A percentile compares a stretch with the other conserved stretches of the same genome.
Conservation (phyloP, 2,888 invertebrate genomes). For the Drosophila testacea region DNA sequence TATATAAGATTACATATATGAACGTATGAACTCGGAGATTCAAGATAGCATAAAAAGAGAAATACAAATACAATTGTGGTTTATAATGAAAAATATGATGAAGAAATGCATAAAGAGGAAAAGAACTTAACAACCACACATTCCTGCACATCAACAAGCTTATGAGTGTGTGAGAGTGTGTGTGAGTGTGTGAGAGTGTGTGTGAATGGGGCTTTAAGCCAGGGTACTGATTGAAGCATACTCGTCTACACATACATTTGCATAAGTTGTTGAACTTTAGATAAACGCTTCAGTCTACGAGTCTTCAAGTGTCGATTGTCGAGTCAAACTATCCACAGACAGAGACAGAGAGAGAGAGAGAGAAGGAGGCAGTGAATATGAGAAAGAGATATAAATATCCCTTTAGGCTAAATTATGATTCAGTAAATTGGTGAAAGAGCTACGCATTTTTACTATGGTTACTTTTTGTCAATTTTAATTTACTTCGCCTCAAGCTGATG, state of each 20-base stretch:
- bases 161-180: constrained; percentile 15
- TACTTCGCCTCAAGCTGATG: constrained; percentile 54
- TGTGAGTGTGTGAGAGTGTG: constrained; percentile 27
- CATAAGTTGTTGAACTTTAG: constrained; percentile 78
- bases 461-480: constrained; percentile 72
- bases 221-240: constrained; percentile 68
- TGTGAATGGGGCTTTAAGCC: constrained; percentile 41
- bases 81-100: constrained; percentile 37
- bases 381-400: constrained; percentile 3
- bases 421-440: constrained; percentile 46
- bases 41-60: constrained; percentile 42
- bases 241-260: constrained; percentile 61
- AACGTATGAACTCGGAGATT: constrained; percentile 27
- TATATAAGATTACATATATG: constrained; percentile 40
- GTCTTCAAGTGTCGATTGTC: constrained; percentile 46
- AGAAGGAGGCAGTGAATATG: not conserved
- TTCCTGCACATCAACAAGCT: constrained; percentile 61
- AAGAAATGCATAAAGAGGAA: constrained; percentile 35
- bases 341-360: constrained; percentile 5
- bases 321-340: constrained; percentile 48
- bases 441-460: constrained; percentile 47
- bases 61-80: constrained; percentile 50
- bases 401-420: constrained; percentile 38
- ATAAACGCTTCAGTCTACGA: constrained; percentile 56
- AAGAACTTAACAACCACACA: constrained; percentile 38